A percentile compares a stretch with the other conserved stretches of the same genome.
Evolutionary conservation across 1,140 invertebrate species (phyloP).

Genomic region (Drosophila funebris): DNA sequence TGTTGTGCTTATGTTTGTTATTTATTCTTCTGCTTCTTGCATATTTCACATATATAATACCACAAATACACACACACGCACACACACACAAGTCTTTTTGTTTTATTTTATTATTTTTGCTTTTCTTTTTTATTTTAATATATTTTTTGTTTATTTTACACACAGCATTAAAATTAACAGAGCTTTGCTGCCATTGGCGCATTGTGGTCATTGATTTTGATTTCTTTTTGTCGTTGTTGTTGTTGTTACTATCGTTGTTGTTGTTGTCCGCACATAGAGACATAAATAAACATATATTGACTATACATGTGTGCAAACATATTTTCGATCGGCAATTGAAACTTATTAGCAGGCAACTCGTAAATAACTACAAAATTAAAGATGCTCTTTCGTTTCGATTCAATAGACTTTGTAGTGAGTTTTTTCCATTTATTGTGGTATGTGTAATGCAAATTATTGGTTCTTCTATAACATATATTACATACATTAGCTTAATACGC

Average conservation of each 20-base stretch:
- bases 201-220: conserved; percentile 27
- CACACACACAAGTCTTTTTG: neutral
- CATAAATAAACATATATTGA: conserved; percentile 43
- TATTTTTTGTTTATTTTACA: conserved; percentile 53
- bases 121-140: neutral
- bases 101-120: neutral
- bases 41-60: conserved; percentile 11
- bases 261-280: conserved; percentile 9
- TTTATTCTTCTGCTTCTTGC: conserved; percentile 19
- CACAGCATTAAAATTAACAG: conserved; percentile 64
- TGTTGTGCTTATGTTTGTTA: conserved; percentile 11
- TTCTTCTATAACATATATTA: neutral
- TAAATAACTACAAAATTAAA: conserved; percentile 21
- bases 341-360: conserved; percentile 5
- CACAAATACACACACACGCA: conserved; percentile 2
- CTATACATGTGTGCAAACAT: conserved; percentile 17
- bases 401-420: neutral
- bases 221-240: neutral
- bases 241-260: neutral
- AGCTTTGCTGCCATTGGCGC: conserved; percentile 33
- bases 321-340: conserved; percentile 29
- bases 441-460: too few relatives aligned
- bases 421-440: neutral
- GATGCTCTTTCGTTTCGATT: neutral
- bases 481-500: too few relatives aligned